Conservation (phyloP, 2,113 vertebrate species). For the Tragelaphus scriptus region DNA sequence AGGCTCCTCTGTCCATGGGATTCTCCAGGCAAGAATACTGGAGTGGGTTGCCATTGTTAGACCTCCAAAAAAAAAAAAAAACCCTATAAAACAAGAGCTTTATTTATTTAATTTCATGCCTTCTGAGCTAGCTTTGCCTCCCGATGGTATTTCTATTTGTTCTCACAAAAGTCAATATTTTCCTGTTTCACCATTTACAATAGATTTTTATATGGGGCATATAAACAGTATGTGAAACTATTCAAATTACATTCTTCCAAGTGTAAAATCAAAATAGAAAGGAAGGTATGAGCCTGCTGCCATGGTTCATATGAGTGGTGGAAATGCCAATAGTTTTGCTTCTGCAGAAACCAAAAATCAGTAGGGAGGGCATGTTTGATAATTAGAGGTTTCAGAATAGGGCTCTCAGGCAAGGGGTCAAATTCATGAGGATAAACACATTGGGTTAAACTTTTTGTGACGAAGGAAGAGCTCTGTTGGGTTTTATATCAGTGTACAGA, state of each 20-base stretch:
- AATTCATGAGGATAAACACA: constrained; percentile 45
- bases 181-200: constrained; percentile 56
- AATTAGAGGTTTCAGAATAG: constrained; percentile 52
- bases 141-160: constrained; percentile 33
- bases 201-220: constrained; percentile 64
- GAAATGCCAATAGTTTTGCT: not conserved
- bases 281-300: not conserved
- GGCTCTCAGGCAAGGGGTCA: constrained; percentile 65
- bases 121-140: not conserved
- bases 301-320: not conserved
- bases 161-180: constrained; percentile 37
- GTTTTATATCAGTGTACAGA: constrained; percentile 12
- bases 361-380: not conserved
- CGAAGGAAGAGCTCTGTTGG: constrained; percentile 42
- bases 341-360: not conserved
- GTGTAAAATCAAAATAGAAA: constrained; percentile 58
- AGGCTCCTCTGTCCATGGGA: too few relatives aligned
- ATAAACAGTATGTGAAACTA: constrained; percentile 67
- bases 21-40: too few relatives aligned
- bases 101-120: constrained; percentile 46
- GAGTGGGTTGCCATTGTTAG: not conserved
- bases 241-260: constrained; percentile 61
- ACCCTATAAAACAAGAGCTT: not conserved
- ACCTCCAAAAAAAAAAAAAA: not conserved
- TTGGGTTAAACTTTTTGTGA: constrained; percentile 63